Evolutionary conservation across 2,113 vertebrate species (phyloP).

Genomic region (Ifrita kowaldi): DNA sequence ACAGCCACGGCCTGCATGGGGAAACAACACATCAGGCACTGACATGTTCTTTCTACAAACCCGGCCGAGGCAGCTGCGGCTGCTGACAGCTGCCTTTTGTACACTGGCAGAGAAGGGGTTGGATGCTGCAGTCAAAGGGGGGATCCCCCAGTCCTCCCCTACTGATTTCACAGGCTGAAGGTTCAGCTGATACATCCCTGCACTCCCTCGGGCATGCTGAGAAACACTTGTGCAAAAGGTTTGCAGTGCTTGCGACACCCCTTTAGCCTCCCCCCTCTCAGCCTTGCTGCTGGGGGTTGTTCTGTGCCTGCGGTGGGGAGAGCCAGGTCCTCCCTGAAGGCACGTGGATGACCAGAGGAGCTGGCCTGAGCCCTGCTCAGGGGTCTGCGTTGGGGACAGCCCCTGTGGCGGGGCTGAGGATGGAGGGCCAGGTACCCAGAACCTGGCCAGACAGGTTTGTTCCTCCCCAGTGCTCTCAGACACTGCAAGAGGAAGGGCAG

Average conservation of each 20-base stretch:
- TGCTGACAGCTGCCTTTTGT: not conserved
- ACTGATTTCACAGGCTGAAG: not conserved
- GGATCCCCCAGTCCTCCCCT: not conserved
- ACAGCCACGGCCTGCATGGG: conserved; percentile 4
- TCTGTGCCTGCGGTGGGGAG: not conserved
- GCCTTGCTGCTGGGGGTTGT: accelerated
- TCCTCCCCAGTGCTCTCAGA: conserved; percentile 30
- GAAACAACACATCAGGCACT: not conserved
- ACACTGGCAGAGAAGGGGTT: accelerated
- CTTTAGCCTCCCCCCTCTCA: not conserved
- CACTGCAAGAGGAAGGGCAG: not conserved
- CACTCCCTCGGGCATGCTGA: not conserved
- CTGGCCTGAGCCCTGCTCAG: not conserved
- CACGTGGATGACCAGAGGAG: accelerated
- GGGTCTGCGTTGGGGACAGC: accelerated
- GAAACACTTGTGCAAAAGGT: not conserved
- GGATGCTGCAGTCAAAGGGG: not conserved
- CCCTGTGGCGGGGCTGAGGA: accelerated
- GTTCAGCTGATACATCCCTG: not conserved
- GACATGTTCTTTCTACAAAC: not conserved
- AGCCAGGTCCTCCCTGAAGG: accelerated
- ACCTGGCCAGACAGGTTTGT: not conserved
- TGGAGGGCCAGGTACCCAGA: not conserved
- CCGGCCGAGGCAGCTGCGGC: accelerated
- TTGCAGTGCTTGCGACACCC: accelerated